Evolutionary conservation across 2,888 invertebrate species (phyloP).

Genomic region (Gandaritis pyraliata): DNA sequence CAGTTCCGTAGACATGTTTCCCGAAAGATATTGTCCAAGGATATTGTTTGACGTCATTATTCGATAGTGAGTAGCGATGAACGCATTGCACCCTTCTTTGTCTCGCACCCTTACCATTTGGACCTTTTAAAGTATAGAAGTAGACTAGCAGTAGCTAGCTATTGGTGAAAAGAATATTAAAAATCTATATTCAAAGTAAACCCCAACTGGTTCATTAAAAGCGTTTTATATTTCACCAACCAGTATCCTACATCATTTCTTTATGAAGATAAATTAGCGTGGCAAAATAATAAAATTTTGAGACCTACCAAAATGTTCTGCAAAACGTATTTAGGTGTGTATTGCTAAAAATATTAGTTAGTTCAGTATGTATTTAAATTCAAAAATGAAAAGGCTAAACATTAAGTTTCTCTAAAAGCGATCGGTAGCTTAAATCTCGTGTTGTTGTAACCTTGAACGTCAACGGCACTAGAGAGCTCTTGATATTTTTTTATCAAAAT

Average conservation of each 20-base stretch:
- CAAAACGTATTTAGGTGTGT: too few relatives aligned
- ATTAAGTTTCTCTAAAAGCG: neutral
- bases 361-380: too few relatives aligned
- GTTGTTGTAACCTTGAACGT: conserved; percentile 17
- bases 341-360: too few relatives aligned
- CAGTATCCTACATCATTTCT: too few relatives aligned
- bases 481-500: conserved; percentile 12
- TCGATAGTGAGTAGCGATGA: conserved; percentile 4
- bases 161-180: conserved; percentile 12
- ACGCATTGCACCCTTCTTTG: conserved; percentile 29
- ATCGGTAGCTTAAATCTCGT: conserved; percentile 6
- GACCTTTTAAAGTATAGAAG: conserved; percentile 10
- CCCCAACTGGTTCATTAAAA: too few relatives aligned
- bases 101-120: conserved; percentile 28
- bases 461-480: conserved; percentile 16
- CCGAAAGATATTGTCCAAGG: conserved; percentile 1
- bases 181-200: conserved; percentile 5
- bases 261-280: too few relatives aligned
- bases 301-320: too few relatives aligned
- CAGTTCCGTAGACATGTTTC: too few relatives aligned
- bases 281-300: too few relatives aligned
- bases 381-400: too few relatives aligned
- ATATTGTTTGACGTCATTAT: conserved; percentile 28
- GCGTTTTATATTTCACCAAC: too few relatives aligned
- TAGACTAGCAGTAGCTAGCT: conserved; percentile 16